phyloP scores from a whole-genome alignment of 2,888 invertebrate species.

The Rhagium mordax region DNA sequence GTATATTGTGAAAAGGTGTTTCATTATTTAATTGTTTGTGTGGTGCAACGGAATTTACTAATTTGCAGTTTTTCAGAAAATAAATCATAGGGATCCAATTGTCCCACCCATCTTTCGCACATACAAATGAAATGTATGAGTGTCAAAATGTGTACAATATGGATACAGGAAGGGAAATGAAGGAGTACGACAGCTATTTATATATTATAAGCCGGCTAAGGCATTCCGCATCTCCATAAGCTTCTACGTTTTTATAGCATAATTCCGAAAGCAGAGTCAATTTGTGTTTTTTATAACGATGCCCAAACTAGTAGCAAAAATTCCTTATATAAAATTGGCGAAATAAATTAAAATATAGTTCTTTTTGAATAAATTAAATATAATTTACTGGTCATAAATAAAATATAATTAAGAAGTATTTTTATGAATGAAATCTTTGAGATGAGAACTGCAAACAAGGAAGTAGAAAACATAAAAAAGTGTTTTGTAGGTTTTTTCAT shows the following conservation, averaged over 20 bases:
- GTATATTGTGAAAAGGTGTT: constrained; percentile 42
- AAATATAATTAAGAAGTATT: neutral
- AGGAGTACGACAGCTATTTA: constrained; percentile 67
- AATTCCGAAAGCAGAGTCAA: constrained; percentile 52
- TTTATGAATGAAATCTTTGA: neutral
- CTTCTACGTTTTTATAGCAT: constrained; percentile 58
- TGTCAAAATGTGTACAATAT: constrained; percentile 56
- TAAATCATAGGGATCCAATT: constrained; percentile 63
- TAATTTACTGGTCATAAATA: constrained; percentile 6
- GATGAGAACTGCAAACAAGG: neutral
- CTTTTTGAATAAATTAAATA: neutral
- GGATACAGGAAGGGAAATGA: constrained; percentile 50
- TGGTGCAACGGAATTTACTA: constrained; percentile 55
- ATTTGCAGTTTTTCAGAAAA: constrained; percentile 59
- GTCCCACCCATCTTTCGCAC: constrained; percentile 52
- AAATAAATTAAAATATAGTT: constrained; percentile 56
- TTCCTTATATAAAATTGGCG: constrained; percentile 40
- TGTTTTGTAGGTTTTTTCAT: neutral
- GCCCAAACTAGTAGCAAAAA: constrained; percentile 57
- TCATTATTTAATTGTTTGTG: constrained; percentile 35
- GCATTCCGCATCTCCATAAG: constrained; percentile 66
- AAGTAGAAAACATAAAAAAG: no score
- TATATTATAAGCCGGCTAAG: constrained; percentile 64
- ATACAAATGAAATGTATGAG: constrained; percentile 60
- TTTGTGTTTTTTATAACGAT: constrained; percentile 39